These are phyloP conservation scores for Rhombomys opimus DNA, from an alignment of 2,113 vertebrate genomes.

Conservation along the genomic window DNA sequence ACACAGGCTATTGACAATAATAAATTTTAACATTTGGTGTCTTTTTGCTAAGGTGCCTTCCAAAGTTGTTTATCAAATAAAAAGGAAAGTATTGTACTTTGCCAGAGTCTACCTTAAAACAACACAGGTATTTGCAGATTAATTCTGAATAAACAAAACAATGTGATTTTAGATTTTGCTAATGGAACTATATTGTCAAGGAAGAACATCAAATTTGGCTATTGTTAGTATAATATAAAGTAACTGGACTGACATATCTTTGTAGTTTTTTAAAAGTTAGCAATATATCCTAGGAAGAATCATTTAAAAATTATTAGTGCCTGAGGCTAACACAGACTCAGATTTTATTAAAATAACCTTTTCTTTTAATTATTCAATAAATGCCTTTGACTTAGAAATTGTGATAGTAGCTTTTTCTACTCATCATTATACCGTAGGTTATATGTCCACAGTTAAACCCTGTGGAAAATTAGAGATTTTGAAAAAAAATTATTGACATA, in stretches of 20 bases:
- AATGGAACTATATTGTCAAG: constrained; percentile 48
- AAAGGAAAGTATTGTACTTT: neutral
- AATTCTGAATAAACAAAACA: constrained; percentile 68
- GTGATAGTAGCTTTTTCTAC: neutral
- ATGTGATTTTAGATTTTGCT: constrained; percentile 56
- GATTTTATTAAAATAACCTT: constrained; percentile 41
- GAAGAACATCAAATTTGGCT: constrained; percentile 51
- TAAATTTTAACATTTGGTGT: constrained; percentile 89
- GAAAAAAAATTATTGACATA: neutral
- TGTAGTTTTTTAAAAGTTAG: constrained; percentile 65
- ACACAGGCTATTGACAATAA: constrained; percentile 89
- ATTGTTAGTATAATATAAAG: neutral
- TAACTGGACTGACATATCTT: constrained; percentile 28
- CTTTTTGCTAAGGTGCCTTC: constrained; percentile 84
- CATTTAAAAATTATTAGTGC: constrained; percentile 62
- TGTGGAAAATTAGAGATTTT: neutral
- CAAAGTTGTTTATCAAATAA: constrained; percentile 84
- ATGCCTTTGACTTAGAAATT: constrained; percentile 60
- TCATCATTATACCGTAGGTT: neutral
- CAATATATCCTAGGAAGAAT: constrained; percentile 31
- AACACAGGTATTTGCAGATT: constrained; percentile 75
- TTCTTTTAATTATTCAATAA: constrained; percentile 66
- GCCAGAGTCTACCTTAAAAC: constrained; percentile 64
- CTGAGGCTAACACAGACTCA: constrained; percentile 26
- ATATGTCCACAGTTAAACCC: neutral